These are phyloP conservation scores for Drosophila dunni DNA, from an alignment of 1,140 invertebrate genomes.

Conservation along the genomic window DNA sequence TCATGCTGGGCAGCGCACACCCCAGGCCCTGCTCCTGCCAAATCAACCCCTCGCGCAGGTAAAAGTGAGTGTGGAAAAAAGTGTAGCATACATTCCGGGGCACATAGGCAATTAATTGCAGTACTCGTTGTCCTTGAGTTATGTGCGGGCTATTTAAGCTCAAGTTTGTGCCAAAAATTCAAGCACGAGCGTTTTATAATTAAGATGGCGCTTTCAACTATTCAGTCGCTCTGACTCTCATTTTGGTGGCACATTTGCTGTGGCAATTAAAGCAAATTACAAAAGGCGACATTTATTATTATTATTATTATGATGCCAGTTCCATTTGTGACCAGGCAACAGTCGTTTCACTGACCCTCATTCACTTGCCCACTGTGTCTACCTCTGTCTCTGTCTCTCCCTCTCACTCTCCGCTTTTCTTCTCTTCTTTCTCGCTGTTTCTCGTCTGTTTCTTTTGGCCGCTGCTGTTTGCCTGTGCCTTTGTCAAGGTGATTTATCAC, in stretches of 20 bases:
- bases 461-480: constrained; percentile 49
- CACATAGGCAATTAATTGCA: constrained; percentile 46
- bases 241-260: constrained; percentile 37
- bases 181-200: constrained; percentile 43
- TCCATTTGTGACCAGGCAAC: constrained; percentile 47
- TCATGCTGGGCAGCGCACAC: constrained; percentile 56
- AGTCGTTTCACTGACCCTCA: neutral
- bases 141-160: constrained; percentile 23
- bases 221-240: neutral
- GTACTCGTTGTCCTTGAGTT: constrained; percentile 16
- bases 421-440: neutral
- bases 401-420: neutral
- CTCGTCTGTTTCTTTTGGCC: neutral
- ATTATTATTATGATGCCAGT: constrained; percentile 58
- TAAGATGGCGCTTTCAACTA: constrained; percentile 33
- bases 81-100: constrained; percentile 48
- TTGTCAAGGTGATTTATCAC: constrained; percentile 83
- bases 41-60: constrained; percentile 11
- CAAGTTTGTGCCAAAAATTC: constrained; percentile 2
- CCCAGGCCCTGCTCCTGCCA: neutral
- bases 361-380: neutral
- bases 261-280: constrained; percentile 77
- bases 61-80: constrained; percentile 16
- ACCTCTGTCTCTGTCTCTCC: neutral
- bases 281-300: constrained; percentile 75